Evolutionary conservation across 2,113 vertebrate species (phyloP).

Genomic region (Uria lomvia): DNA sequence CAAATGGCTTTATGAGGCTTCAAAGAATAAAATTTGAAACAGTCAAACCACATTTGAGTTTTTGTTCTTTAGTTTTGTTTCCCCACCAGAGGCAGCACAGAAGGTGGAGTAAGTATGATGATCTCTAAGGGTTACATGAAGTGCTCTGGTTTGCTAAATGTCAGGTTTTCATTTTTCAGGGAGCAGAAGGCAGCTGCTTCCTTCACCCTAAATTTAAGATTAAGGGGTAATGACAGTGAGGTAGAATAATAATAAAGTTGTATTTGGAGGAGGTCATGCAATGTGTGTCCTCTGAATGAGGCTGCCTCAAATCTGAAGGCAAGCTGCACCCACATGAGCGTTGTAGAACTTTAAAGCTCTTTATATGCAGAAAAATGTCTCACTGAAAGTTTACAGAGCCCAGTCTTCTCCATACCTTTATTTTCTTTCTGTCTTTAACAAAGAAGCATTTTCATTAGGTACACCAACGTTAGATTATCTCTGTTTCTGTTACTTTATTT

Average conservation of each 20-base stretch:
- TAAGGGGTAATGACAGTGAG: background rate
- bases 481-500: background rate
- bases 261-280: background rate
- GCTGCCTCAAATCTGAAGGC: background rate
- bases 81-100: background rate
- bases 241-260: background rate
- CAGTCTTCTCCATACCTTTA: background rate
- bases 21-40: slow-evolving; percentile 2
- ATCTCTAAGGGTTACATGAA: background rate
- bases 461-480: background rate
- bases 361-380: background rate
- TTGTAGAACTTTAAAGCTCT: background rate
- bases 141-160: background rate
- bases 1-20: background rate
- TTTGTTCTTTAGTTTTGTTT: background rate
- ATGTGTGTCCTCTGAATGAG: background rate
- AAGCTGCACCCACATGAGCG: background rate
- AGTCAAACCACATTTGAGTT: background rate
- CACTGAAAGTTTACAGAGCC: background rate
- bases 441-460: background rate
- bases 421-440: background rate
- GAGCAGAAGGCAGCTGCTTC: background rate
- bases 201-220: background rate
- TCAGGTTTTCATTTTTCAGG: background rate
- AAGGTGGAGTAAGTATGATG: background rate